Evolutionary conservation across 2,888 invertebrate species (phyloP), one percentile per base, ranked within the genome.

Genomic region (Eueremaeus valkanovi): DNA sequence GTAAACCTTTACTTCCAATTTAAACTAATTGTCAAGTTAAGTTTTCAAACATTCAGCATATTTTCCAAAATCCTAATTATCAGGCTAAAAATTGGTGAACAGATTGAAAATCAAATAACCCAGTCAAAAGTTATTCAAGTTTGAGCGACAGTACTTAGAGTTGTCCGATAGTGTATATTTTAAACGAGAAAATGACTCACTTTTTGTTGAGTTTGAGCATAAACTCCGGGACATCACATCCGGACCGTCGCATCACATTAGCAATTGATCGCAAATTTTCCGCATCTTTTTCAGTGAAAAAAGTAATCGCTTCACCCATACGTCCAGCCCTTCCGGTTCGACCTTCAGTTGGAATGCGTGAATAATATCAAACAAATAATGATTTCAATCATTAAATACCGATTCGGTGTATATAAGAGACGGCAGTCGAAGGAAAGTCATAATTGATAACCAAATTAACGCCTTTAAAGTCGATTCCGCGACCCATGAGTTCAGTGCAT

Each of bases 381-480:
- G 5, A 29, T 58, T 58, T 1, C 31, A 27, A 6, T 63, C 9
- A 27, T 63, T 33, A n/a, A 18, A 24, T 68, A 68, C 90, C 92
- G 77, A 90, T 88, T 77, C 95, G 88, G 85, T 95, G 96, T 81
- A 96, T 90, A 81, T 96, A 96, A 0, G 93, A 89, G 80, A 95
- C 92, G 76, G 90, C 89, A 0, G 91, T 90, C 0, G 91, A 90
- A 24, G 98, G 98, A 84, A 98, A 94, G 86, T 99, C 98, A 83
- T 95, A 99, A 86, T 99, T 99, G 79, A 99, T 87, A 40, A 99
- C 96, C 36, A 98, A 86, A 74, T 73, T 73, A 68, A 99, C 94
- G 0, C 95, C 95, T 81, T 93, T 93, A 84, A 98, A 95, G 85
- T 98, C 98, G 78, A 98, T 92, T 79, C 98, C 98, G 79, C 98